phyloP scores from a whole-genome alignment of 2,113 vertebrate genomes.

The Egretta garzetta region DNA sequence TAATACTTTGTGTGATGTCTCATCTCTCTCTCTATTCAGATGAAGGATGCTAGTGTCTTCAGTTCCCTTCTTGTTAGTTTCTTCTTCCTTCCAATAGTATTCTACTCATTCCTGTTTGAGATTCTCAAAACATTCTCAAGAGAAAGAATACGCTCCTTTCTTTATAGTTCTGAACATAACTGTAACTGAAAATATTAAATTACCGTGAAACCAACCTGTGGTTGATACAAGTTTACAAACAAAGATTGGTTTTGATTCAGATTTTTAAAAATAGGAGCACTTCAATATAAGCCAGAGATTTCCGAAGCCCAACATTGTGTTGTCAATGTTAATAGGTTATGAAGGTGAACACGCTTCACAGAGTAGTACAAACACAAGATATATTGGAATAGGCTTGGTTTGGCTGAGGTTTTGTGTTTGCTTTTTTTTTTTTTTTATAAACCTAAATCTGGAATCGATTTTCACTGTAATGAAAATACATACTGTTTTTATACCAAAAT shows the following conservation, averaged over 20 bases:
- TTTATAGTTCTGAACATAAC: neutral
- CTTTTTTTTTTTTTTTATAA: neutral
- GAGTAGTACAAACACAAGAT: neutral
- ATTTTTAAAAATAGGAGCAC: neutral
- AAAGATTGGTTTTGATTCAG: neutral
- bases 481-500: neutral
- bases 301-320: neutral
- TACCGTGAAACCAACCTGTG: neutral
- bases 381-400: neutral
- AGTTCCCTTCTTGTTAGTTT: neutral
- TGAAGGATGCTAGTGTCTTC: too few species aligned
- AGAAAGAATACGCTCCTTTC: neutral
- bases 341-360: neutral
- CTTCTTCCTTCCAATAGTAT: neutral
- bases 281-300: neutral
- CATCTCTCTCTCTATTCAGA: neutral
- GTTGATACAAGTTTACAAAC: neutral
- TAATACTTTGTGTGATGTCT: neutral
- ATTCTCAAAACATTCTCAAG: neutral
- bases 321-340: neutral
- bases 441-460: neutral
- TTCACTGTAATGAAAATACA: neutral
- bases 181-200: neutral
- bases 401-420: neutral
- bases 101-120: neutral